Evolutionary conservation across 2,113 vertebrate species (phyloP).

Genomic region (Promerops cafer): DNA sequence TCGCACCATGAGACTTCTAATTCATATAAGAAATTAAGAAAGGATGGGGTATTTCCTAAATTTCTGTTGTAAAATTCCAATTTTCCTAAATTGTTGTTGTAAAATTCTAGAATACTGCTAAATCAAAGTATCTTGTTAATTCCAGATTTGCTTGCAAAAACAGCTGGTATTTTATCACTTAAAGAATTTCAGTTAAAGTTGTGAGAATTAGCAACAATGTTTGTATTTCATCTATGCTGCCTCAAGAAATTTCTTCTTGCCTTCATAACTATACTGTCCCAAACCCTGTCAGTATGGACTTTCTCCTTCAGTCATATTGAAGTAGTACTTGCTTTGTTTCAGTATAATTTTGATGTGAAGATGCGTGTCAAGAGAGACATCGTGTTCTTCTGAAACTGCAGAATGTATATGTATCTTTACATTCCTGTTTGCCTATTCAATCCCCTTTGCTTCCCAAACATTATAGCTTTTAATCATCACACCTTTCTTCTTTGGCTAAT

Average conservation of each 20-base stretch:
- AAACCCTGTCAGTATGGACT: background rate
- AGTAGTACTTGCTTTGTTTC: background rate
- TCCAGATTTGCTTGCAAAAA: background rate
- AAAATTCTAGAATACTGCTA: background rate
- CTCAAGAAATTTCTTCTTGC: background rate
- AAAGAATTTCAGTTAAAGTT: background rate
- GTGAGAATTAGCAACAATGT: background rate
- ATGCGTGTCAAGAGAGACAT: background rate
- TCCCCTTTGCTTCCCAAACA: background rate
- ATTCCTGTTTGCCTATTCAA: background rate
- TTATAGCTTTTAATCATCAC: background rate
- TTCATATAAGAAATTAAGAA: background rate
- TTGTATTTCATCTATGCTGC: background rate
- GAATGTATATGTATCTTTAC: background rate
- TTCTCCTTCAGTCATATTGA: background rate
- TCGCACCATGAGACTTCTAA: background rate
- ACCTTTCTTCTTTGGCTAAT: background rate
- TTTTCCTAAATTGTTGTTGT: background rate
- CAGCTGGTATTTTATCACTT: background rate
- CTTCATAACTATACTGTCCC: background rate
- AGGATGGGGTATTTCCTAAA: background rate
- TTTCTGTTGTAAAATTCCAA: too few relatives aligned
- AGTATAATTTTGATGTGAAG: background rate
- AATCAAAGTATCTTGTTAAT: background rate
- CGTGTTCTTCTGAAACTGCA: background rate